A percentile compares a stretch with the other conserved stretches of the same genome.
phyloP scores from a whole-genome alignment of 2,797 vertebrate species.

The Hypotaenidia okinawae region DNA sequence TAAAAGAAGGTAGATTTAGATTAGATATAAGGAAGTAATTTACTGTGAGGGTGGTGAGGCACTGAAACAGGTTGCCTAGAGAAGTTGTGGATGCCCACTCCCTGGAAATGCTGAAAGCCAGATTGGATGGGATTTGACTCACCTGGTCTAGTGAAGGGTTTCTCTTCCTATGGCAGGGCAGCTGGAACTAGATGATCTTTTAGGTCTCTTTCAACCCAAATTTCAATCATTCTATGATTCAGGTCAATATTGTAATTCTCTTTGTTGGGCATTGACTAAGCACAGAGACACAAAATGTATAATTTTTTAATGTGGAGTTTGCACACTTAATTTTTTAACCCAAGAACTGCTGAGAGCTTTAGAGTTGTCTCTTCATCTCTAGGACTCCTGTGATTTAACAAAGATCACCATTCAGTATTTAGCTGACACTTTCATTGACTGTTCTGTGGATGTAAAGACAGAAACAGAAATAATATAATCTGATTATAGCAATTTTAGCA shows the following conservation, averaged over 20 bases:
- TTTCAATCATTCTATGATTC: not conserved
- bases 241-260: not conserved
- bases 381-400: not conserved
- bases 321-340: not conserved
- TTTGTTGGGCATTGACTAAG: not conserved
- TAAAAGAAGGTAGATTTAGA: too few relatives aligned
- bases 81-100: too few relatives aligned
- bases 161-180: too few relatives aligned
- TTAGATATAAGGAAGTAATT: too few relatives aligned
- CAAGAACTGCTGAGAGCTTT: not conserved
- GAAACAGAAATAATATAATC: not conserved
- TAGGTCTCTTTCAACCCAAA: too few relatives aligned
- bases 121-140: too few relatives aligned
- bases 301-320: not conserved
- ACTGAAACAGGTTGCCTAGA: too few relatives aligned
- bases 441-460: not conserved
- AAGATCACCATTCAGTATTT: not conserved
- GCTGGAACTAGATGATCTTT: too few relatives aligned
- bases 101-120: too few relatives aligned
- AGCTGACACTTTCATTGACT: not conserved
- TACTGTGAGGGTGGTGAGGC: too few relatives aligned
- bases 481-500: not conserved
- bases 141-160: too few relatives aligned
- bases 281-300: not conserved
- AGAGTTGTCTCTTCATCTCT: fast-evolving